Base-by-base conservation (phyloP, 2,113 vertebrate genomes). In the Zosterops hypoxanthus region DNA sequence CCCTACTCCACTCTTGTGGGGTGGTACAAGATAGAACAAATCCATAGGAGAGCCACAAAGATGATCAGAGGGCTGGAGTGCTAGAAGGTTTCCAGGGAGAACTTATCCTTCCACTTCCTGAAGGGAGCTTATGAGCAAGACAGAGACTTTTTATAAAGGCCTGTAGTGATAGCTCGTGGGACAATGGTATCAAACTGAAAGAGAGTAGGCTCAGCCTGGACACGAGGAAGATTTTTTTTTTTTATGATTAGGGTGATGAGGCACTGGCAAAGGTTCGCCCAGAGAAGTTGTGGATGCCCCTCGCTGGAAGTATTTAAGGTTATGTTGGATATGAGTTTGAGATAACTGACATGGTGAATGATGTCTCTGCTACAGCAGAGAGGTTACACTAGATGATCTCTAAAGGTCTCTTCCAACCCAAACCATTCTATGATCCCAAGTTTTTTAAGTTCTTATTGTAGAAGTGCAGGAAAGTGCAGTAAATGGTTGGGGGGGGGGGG, bases 201-300 rank as follows among this genome's bases (percentile, higher is more conserved):
- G 53, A 52, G 3, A 16, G 6, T n/a, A 5, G 28, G 11, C 17
- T 66, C 46, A 60, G 28, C 25, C 1, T 53, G 25, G 23, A 46
- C 20, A 41, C 0, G 0, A n/a, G 24, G 6, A 46, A 46, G 46
- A n/a, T 25, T 1, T 39, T 39, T 25, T 1, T n/a, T 57, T 50
- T 82, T 57, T 20, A 19, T 26, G 8, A 15, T 31, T 8, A 71
- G 11, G 13, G 4, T 49, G 21, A 7, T 52, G 28, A 52, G 33
- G 13, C 19, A 39, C 52, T n/a, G 15, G 12, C 3, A 39, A 42
- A 66, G 5, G 5, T 46, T 39, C 46, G 23, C 13, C 33, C 28
- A 52, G 33, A 81, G 28, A n/a, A 59, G 36, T 6, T 44, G 44
- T 52, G 47, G 4, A 39, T 61, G 28, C 5, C 15, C 12, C 12